Percentiles rank a stretch among this genome's conserved stretches.
These are phyloP conservation scores for Drosophila gaucha DNA, from an alignment of 2,888 invertebrate species.

Conservation along the genomic window DNA sequence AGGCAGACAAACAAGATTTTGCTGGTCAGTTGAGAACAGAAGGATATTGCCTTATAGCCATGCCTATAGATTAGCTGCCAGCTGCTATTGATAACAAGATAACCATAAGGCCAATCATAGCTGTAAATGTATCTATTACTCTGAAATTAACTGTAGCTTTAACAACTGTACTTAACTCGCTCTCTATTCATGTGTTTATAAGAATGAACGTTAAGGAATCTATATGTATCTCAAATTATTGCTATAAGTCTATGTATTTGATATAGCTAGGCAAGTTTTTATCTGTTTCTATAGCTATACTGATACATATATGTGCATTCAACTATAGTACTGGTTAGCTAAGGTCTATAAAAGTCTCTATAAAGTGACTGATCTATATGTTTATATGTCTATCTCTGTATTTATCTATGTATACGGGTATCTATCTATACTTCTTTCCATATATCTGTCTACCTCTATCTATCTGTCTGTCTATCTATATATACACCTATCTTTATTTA, in stretches of 20 bases:
- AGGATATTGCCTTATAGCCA: not conserved
- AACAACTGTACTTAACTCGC: not conserved
- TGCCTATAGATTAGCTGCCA: slow-evolving; percentile 9
- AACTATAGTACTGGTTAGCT: no score
- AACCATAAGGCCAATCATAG: not conserved
- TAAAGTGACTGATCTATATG: not conserved
- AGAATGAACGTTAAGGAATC: not conserved
- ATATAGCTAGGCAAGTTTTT: no score
- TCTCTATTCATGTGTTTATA: not conserved
- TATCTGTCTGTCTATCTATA: not conserved
- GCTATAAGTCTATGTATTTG: no score
- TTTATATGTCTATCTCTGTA: no score
- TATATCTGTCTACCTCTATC: not conserved
- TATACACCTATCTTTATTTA: not conserved
- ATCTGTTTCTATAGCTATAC: no score
- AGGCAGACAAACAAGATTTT: slow-evolving; percentile 20
- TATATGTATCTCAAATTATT: no score
- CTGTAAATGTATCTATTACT: not conserved
- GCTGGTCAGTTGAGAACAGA: slow-evolving; percentile 35
- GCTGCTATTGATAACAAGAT: slow-evolving; percentile 15
- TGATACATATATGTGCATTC: no score
- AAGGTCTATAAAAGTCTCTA: not conserved
- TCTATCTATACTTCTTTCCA: not conserved
- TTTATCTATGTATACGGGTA: not conserved
- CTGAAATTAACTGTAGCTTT: not conserved